Evolutionary conservation across 2,888 invertebrate species (phyloP), one percentile per base, ranked within the genome.

Genomic region (Aphelenchoides bicaudatus): DNA sequence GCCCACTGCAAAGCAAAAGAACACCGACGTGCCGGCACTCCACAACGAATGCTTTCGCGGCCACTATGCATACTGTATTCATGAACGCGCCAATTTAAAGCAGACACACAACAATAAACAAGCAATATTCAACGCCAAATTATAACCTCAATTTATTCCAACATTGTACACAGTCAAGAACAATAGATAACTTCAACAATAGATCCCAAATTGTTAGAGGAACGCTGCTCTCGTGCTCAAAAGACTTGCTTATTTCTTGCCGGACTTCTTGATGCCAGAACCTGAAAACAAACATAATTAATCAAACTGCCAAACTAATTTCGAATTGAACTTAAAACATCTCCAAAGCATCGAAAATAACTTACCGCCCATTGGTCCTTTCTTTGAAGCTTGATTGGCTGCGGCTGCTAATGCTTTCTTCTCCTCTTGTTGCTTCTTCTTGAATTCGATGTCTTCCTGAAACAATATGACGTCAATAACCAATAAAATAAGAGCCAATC

Each of bases 251-350:
- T 47, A 68, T 25, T 68, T 68, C 63, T 71, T 69, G 31, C 69
- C 76, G 6, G 72, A 73, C 56, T 76, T 76, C 66, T 76, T 76
- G 71, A 76, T 76, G 39, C 76, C 76, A 46, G 67, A 64, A 53
- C 73, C 68, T 72, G 57, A 57, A 68, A 65, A 63, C n/a, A 39
- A 29, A 13, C 3, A 28, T 16, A 50, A 46, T 56, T 27, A 21
- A 16, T 50, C 27, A 16, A 34, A n/a, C 34, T 10, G 34, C 10
- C n/a, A 34, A n/a, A n/a, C n/a, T n/a, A n/a, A n/a, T n/a, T n/a
- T n/a, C n/a, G n/a, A n/a, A n/a, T n/a, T n/a, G 34, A 34, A 34
- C 34, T 10, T 10, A 34, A n/a, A 34, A 34, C 16, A 13, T 13
- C 16, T 13, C 13, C 34, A 34, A 34, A 6, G 19, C 29, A 29